Evolutionary conservation across 2,113 vertebrate genomes (phyloP), one percentile per base, ranked within the genome.

Genomic region (Desmodus rotundus): DNA sequence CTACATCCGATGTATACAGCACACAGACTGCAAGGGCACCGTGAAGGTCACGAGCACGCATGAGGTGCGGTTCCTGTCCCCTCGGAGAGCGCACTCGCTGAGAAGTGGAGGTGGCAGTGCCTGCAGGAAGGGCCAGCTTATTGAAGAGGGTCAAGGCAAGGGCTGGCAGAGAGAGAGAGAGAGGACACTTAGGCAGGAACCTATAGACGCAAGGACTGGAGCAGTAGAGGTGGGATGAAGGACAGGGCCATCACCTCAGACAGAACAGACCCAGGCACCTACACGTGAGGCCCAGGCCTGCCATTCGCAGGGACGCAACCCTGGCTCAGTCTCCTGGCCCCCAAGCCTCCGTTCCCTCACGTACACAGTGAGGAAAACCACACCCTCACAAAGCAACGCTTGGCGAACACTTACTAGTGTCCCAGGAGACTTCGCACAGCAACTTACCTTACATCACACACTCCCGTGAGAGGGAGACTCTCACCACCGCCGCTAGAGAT

Each of bases 41-140:
- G 7, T 4, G 16, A 78, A 36, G 38, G 80, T 17, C 43, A 9
- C 0, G 2, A 36, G 45, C 4, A 8, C 0, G 10, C 8, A 68
- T 11, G 9, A 63, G 36, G 56, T 7, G 16, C 0, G 8, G 47
- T 19, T 50, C 47, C n/a, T 17, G 74, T 20, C 41, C 52, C 36
- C 52, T n/a, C 28, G 15, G 45, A 70, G 22, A 17, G n/a, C 7
- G 26, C 16, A 50, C 16, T 24, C 12, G 31, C 36, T 56, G 61
- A 80, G 70, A 52, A 17, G 47, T 3, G 22, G 28, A 38, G 28
- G 26, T 7, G 36, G 54, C 20, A n/a, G 26, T 1, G 12, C 73
- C 38, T 58, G 14, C 5, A 83, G 0, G 2, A 33, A 45, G n/a
- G n/a, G 70, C 36, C 16, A 5, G 50, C 76, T 38, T 67, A 22